phyloP scores from a whole-genome alignment of 1,140 invertebrate species.

The Trinorchestia longiramus region DNA sequence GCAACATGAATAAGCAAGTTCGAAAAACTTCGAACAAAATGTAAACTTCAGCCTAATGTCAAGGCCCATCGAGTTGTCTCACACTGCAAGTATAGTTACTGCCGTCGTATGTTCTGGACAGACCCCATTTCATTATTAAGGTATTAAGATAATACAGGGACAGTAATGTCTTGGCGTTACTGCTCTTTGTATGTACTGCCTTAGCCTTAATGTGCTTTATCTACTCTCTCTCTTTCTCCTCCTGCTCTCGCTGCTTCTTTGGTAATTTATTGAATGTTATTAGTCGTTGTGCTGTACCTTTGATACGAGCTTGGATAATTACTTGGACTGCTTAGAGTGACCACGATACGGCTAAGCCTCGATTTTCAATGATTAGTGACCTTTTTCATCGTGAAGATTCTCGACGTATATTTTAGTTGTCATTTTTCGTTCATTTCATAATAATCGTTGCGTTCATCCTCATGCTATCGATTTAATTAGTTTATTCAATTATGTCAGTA shows the following conservation, averaged over 20 bases:
- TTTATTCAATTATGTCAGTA: background rate
- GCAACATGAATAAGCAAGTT: background rate
- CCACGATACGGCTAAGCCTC: background rate
- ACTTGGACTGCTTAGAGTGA: background rate
- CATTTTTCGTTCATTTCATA: background rate
- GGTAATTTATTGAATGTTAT: constrained; percentile 12
- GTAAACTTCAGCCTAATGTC: background rate
- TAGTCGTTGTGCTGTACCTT: background rate
- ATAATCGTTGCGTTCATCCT: background rate
- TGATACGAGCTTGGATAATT: background rate
- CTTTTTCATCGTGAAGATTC: background rate
- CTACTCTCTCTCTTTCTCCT: background rate
- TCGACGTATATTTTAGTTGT: background rate
- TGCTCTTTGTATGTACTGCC: constrained; percentile 34
- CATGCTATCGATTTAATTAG: background rate
- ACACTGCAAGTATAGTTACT: background rate
- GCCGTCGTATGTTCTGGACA: background rate
- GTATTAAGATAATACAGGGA: background rate
- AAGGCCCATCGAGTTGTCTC: background rate
- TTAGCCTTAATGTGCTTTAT: constrained; percentile 49
- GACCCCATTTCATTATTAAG: background rate
- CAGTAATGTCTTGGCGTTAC: background rate
- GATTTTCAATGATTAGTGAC: background rate
- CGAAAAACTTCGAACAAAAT: background rate
- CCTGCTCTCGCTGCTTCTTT: background rate